Conservation (phyloP, 2,113 vertebrate species). For the Eulemur macaco region DNA sequence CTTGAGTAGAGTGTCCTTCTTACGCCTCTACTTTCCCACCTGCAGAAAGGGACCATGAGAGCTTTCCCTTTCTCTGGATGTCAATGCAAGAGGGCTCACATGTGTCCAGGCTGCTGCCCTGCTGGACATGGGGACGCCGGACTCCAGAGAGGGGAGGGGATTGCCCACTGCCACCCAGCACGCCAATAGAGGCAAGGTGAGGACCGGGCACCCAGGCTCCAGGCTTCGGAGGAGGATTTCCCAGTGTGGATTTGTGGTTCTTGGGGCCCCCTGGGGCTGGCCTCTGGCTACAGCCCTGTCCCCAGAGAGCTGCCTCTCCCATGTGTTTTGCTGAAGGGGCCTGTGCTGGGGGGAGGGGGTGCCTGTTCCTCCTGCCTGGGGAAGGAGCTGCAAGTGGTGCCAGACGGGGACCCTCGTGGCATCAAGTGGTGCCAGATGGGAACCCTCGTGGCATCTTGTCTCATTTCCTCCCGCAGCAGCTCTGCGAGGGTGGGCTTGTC, state of each 20-base stretch:
- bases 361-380: not conserved
- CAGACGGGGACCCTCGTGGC: not conserved
- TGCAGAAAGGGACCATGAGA: not conserved
- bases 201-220: not conserved
- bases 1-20: not conserved
- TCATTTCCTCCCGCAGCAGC: not conserved
- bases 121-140: not conserved
- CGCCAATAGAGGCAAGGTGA: accelerated
- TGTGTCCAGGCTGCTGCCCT: not conserved
- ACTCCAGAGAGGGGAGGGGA: not conserved
- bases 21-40: not conserved
- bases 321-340: not conserved
- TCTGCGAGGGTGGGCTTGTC: not conserved
- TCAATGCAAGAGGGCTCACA: not conserved
- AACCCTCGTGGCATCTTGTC: not conserved
- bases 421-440: no score
- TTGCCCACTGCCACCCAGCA: not conserved
- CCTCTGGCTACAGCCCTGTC: not conserved
- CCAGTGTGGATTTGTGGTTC: not conserved
- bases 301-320: not conserved
- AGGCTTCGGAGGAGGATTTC: not conserved
- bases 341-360: not conserved
- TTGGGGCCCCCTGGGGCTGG: not conserved
- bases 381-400: not conserved
- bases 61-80: not conserved